Evolutionary conservation across 2,113 vertebrate genomes (phyloP).

Genomic region (Triplophysa siluroides): DNA sequence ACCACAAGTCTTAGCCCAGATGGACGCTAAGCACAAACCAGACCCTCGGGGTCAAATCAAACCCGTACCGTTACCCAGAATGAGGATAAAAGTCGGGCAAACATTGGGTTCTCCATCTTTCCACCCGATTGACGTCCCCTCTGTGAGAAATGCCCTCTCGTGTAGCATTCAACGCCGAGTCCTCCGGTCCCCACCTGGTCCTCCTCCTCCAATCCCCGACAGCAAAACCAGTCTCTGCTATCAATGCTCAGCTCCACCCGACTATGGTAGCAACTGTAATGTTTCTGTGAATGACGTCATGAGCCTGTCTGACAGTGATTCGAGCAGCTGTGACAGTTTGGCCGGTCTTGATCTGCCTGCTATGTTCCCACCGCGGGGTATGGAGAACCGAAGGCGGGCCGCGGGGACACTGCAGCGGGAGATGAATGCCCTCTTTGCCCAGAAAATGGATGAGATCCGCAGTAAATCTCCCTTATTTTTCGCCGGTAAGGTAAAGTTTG

Average conservation of each 20-base stretch:
- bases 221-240: conserved; percentile 68
- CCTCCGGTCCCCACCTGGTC: conserved; percentile 62
- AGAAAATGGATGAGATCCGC: conserved; percentile 96
- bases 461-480: conserved; percentile 93
- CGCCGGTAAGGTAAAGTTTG: conserved; percentile 83
- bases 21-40: conserved; percentile 45
- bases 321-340: conserved; percentile 81
- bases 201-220: conserved; percentile 63
- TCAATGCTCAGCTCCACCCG: conserved; percentile 68
- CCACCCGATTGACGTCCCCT: background rate
- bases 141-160: conserved; percentile 54
- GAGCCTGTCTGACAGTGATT: conserved; percentile 77
- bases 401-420: conserved; percentile 91
- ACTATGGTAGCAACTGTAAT: conserved; percentile 73
- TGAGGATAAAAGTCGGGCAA: conserved; percentile 55
- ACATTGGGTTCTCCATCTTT: conserved; percentile 59
- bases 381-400: conserved; percentile 80
- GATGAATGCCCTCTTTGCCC: conserved; percentile 92
- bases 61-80: conserved; percentile 58
- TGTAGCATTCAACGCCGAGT: conserved; percentile 66
- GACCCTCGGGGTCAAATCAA: conserved; percentile 46
- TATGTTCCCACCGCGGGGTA: conserved; percentile 66
- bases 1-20: conserved; percentile 33
- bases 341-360: conserved; percentile 77
- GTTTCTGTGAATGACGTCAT: conserved; percentile 44